Base-by-base conservation (phyloP, 2,888 invertebrate species). In the Rhimphoctona megacephalus region DNA sequence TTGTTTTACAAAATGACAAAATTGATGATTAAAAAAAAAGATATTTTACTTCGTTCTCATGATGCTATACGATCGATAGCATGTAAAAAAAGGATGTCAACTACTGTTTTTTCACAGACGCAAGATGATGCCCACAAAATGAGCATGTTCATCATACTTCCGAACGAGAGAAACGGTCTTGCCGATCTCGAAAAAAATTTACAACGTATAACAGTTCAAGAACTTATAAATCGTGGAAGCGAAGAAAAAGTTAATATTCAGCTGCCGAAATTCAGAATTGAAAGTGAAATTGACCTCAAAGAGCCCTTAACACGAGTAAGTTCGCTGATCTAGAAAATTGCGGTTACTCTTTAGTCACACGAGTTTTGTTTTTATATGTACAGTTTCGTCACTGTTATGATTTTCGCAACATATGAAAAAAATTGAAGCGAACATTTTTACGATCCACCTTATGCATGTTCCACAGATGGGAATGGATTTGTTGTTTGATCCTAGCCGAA, bases 401-500 rank as follows among this genome's bases (percentile, higher is more conserved):
- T 33, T 33, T 33, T 33, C 33, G 33, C 5, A 33, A 2, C 39
- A 9, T 8, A 39, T 9, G 39, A 39, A 7, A 77, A 64, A 19
- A 11, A 46, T n/a, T n/a, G 39, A 6, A 57, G 5, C 36, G 14
- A 46, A 17, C 2, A 25, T 22, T 46, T 39, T 14, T 14, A 7
- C 70, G 2, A 46, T 49, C 1, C n/a, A 11, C 46, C 2, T 30
- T 43, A 3, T 25, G 2, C 52, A 33, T 49, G 81, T 85, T 83
- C 94, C 94, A 69, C 93, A 97, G 97, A 91, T 97, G 90, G 97
- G 97, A 9, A 96, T 97, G 90, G 94, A 93, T 0, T 93, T 95
- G 6, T 96, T 97, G 81, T 98, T 98, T 92, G 89, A 93, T 22
- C 19, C 54, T n/a, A 22, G 54, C 7, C 33, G 66, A 0, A 96